A percentile compares a stretch with the other conserved stretches of the same genome.
Evolutionary conservation across 2,797 vertebrate species (phyloP).

Genomic region (Zalophus californianus): DNA sequence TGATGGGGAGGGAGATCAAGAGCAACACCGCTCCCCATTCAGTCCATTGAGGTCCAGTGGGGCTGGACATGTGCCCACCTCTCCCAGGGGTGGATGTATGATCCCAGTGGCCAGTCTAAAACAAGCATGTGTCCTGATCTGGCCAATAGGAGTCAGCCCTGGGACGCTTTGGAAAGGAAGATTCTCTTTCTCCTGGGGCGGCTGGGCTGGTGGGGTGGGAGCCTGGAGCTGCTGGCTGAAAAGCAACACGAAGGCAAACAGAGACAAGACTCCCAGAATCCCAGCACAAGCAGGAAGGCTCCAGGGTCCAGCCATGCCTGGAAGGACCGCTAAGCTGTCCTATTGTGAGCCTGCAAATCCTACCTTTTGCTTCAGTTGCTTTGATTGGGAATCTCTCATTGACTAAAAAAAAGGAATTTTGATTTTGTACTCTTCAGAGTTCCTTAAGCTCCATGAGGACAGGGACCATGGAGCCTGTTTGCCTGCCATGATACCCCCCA

Average conservation of each 20-base stretch:
- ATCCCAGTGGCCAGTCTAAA: background rate
- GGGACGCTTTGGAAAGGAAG: background rate
- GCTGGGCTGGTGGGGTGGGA: background rate
- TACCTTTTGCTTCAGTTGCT: background rate
- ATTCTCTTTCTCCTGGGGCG: background rate
- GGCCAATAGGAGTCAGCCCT: background rate
- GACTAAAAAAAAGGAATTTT: background rate
- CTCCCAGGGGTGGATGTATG: no score
- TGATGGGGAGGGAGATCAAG: no score
- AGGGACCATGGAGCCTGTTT: background rate
- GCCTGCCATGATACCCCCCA: no score
- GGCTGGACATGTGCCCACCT: background rate
- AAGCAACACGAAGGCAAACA: background rate
- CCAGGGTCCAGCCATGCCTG: background rate
- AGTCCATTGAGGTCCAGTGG: background rate
- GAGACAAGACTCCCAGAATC: background rate
- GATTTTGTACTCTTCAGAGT: background rate
- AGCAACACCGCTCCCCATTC: background rate
- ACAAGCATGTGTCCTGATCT: background rate
- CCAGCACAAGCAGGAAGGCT: background rate
- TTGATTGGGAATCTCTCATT: background rate
- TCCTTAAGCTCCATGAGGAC: background rate
- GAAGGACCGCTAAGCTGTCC: background rate
- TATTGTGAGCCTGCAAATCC: background rate
- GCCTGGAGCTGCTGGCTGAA: background rate